Conservation (phyloP, 2,113 vertebrate genomes). For the Hylia prasina region DNA sequence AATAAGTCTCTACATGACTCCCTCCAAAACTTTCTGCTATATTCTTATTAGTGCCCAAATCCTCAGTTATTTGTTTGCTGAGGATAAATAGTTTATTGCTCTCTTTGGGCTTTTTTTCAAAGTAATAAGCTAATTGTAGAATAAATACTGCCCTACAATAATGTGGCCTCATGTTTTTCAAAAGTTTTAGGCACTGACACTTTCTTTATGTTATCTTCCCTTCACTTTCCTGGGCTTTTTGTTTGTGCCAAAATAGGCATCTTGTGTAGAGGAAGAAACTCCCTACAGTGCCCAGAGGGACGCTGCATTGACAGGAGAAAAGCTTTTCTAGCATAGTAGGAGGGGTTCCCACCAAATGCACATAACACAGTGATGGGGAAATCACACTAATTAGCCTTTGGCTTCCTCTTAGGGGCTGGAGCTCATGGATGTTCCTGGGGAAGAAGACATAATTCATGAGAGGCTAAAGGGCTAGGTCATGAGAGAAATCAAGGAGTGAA, state of each 20-base stretch:
- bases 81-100: neutral
- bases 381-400: neutral
- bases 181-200: neutral
- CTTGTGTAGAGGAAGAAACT: neutral
- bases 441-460: neutral
- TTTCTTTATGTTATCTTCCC: neutral
- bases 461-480: neutral
- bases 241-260: neutral
- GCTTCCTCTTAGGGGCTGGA: neutral
- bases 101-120: neutral
- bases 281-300: neutral
- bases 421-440: neutral
- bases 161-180: neutral
- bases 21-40: neutral
- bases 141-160: neutral
- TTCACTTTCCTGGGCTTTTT: neutral
- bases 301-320: neutral
- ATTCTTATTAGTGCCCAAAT: neutral
- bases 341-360: neutral
- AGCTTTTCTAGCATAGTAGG: neutral
- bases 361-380: neutral
- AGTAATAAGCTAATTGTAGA: neutral
- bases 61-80: neutral
- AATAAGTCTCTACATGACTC: neutral
- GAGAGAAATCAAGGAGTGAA: neutral